These are phyloP conservation scores for Aphis gossypii DNA, from an alignment of 1,140 invertebrate genomes.

Conservation along the genomic window DNA sequence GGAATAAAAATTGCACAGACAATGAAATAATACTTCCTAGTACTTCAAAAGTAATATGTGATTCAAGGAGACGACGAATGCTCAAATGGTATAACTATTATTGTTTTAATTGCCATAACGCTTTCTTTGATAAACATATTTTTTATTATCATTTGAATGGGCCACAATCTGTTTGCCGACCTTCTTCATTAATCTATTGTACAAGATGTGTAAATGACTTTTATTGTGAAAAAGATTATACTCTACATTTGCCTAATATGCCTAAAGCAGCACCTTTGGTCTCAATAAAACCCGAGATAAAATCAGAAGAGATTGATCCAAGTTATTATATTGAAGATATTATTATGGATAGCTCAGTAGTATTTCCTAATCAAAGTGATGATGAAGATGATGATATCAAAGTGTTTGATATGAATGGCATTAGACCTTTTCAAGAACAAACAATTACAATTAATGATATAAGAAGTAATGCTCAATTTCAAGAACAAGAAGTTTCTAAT, in stretches of 20 bases:
- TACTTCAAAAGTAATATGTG: not conserved
- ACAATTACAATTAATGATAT: not conserved
- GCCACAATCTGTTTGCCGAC: not conserved
- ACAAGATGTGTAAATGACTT: not conserved
- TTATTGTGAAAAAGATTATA: not conserved
- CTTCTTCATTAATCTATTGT: not conserved
- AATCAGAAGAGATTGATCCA: not conserved
- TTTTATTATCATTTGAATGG: not conserved
- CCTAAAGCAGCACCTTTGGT: not conserved
- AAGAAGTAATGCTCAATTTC: not conserved
- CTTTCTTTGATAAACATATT: not conserved
- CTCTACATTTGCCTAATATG: not conserved
- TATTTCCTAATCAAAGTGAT: not conserved
- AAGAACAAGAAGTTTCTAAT: not conserved
- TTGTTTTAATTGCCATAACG: not conserved
- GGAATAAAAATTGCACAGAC: not conserved
- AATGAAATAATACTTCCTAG: not conserved
- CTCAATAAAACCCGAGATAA: not conserved
- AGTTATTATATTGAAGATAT: not conserved
- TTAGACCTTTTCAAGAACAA: not conserved
- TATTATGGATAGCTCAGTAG: not conserved
- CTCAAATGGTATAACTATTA: not conserved
- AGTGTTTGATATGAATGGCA: not conserved
- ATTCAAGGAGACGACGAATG: not conserved
- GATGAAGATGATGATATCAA: not conserved